phyloP scores from a whole-genome alignment of 2,888 invertebrate genomes.

The Byasa hedistus region DNA sequence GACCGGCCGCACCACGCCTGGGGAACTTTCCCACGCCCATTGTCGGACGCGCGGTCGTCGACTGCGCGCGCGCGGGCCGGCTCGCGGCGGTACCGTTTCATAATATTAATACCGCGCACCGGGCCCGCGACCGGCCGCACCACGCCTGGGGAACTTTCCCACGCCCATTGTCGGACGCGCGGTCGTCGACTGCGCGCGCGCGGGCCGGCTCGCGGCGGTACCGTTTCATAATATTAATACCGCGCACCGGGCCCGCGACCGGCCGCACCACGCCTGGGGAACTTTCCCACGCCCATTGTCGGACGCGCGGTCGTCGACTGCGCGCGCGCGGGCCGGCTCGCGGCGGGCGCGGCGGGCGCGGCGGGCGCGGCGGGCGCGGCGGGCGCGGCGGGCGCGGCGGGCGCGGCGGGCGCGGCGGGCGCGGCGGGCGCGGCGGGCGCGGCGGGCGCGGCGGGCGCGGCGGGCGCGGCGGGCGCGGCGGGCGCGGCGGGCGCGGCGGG shows the following conservation, averaged over 20 bases:
- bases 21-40: too few relatives aligned
- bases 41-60: too few relatives aligned
- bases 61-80: too few relatives aligned
- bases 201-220: conserved; percentile 39
- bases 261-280: conserved; percentile 63
- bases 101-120: too few relatives aligned
- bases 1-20: too few relatives aligned
- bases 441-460: conserved; percentile 77
- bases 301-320: conserved; percentile 38
- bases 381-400: too few relatives aligned
- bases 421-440: too few relatives aligned
- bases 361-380: background rate
- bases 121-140: too few relatives aligned
- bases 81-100: too few relatives aligned
- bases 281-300: conserved; percentile 48
- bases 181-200: background rate
- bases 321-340: too few relatives aligned
- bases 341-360: conserved; percentile 28
- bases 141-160: too few relatives aligned
- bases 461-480: conserved; percentile 75
- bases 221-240: conserved; percentile 76
- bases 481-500: conserved; percentile 76
- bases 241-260: conserved; percentile 62
- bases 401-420: too few relatives aligned
- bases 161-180: background rate